A percentile compares a stretch with the other conserved stretches of the same genome.
These are phyloP conservation scores for Pardosa pseudoannulata DNA, from an alignment of 2,888 invertebrate genomes.

Conservation along the genomic window DNA sequence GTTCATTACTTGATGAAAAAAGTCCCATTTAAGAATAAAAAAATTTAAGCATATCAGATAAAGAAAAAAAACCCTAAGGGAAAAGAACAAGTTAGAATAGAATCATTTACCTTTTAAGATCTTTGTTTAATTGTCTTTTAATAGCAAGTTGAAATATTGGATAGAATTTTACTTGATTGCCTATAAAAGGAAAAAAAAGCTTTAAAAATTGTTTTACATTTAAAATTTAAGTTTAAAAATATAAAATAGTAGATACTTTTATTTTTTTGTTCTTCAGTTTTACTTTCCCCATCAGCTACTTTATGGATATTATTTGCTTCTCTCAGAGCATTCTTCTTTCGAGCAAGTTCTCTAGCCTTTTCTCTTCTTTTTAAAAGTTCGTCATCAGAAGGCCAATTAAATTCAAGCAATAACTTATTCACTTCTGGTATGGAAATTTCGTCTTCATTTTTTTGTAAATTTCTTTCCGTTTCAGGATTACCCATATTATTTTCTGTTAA, in stretches of 20 bases:
- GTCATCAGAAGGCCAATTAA: constrained; percentile 51
- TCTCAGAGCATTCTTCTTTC: background rate
- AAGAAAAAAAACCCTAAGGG: too few species aligned
- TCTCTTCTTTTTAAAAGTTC: constrained; percentile 26
- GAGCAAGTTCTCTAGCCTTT: constrained; percentile 1
- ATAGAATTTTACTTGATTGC: background rate
- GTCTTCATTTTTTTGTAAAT: too few species aligned
- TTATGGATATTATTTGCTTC: background rate
- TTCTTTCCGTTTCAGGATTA: too few species aligned
- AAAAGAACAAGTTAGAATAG: too few species aligned
- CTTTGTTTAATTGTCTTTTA: background rate
- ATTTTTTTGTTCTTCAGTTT: background rate
- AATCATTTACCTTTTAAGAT: background rate
- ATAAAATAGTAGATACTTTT: background rate
- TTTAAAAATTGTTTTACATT: too few species aligned
- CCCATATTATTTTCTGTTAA: too few species aligned
- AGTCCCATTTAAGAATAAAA: too few species aligned
- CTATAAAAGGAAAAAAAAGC: background rate
- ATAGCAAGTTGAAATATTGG: constrained; percentile 9
- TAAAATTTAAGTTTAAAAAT: background rate
- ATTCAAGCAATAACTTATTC: constrained; percentile 26
- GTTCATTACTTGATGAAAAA: too few species aligned
- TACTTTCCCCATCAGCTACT: background rate
- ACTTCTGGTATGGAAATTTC: too few species aligned
- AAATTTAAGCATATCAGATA: too few species aligned